Conservation (phyloP, 2,797 vertebrate genomes). For the Gadopsis bispinosus region DNA sequence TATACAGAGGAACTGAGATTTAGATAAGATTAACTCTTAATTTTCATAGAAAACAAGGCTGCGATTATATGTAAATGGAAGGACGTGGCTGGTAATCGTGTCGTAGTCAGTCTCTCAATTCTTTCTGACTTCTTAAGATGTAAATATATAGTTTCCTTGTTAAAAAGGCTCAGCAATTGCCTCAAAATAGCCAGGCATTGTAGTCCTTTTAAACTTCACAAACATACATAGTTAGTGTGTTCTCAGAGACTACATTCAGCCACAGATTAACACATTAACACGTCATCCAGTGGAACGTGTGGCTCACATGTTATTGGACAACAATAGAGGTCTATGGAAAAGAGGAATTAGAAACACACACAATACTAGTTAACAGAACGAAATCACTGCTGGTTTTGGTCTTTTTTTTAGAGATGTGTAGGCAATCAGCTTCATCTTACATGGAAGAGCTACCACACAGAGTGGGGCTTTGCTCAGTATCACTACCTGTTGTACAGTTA, state of each 20-base stretch:
- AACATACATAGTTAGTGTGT: background rate
- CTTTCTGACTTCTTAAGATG: background rate
- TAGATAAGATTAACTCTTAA: too few relatives aligned
- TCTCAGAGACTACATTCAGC: background rate
- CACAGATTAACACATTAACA: background rate
- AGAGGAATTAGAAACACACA: background rate
- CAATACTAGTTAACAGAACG: rapidly evolving
- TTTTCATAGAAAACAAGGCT: background rate
- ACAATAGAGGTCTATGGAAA: background rate
- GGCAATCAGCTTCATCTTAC: too few relatives aligned
- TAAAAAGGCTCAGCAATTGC: background rate
- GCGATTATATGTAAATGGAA: too few relatives aligned
- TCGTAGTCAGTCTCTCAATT: background rate
- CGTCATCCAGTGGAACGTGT: background rate
- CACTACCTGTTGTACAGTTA: background rate
- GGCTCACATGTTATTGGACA: background rate
- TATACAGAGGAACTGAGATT: background rate
- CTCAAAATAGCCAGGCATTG: too few relatives aligned
- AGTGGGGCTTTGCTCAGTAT: background rate
- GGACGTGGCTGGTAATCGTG: background rate
- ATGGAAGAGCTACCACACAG: background rate
- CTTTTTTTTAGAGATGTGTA: background rate
- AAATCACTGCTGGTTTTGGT: too few relatives aligned
- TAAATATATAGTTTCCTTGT: background rate
- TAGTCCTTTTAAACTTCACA: background rate